Percentiles rank a stretch among this genome's conserved stretches.
Evolutionary conservation across 2,797 vertebrate genomes (phyloP).

Genomic region (Bovichtus variegatus): DNA sequence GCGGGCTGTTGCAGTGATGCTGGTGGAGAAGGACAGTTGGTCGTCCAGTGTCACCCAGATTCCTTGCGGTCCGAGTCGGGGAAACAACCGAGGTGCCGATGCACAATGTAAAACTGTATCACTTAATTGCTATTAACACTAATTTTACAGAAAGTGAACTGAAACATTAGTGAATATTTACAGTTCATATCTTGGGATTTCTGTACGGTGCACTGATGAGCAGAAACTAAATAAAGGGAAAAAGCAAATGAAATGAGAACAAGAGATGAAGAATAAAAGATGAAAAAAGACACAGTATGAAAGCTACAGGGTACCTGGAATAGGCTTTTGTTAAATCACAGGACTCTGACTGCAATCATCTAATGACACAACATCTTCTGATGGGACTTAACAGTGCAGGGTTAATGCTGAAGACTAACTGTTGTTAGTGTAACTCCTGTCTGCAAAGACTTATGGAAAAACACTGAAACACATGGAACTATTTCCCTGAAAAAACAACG

Average conservation of each 20-base stretch:
- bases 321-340: not conserved
- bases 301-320: not conserved
- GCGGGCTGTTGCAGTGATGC: too few species aligned
- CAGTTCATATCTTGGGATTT: not conserved
- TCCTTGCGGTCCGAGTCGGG: too few species aligned
- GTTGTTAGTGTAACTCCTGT: too few species aligned
- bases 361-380: not conserved
- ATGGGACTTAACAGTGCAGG: not conserved
- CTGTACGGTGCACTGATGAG: not conserved
- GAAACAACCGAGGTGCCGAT: too few species aligned
- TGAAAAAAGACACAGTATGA: not conserved
- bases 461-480: slow-evolving; percentile 46
- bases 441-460: slow-evolving; percentile 28
- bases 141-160: not conserved
- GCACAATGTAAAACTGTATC: not conserved
- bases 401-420: slow-evolving; percentile 14
- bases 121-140: not conserved
- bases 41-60: too few species aligned
- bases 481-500: slow-evolving; percentile 29
- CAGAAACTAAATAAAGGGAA: not conserved
- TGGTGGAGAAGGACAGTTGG: too few species aligned
- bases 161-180: not conserved
- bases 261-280: not conserved
- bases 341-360: not conserved
- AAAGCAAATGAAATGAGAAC: not conserved